Base-by-base conservation (phyloP, 2,113 vertebrate species). In the Manacus vitellinus region DNA sequence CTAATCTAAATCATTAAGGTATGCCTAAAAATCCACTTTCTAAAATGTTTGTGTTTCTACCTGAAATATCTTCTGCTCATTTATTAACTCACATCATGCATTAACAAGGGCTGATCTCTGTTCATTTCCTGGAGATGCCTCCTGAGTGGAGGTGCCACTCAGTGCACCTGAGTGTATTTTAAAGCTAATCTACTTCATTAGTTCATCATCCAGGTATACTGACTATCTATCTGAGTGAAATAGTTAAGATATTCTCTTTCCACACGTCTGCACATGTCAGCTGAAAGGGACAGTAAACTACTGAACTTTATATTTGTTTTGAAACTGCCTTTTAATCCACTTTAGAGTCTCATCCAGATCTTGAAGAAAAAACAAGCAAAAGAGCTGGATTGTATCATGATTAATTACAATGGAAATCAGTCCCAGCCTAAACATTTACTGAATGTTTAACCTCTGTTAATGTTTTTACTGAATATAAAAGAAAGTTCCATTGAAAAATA, bases 371-470 rank as follows among this genome's bases (percentile, higher is more conserved):
- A 95, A 94, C 56, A 95, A 94, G 92, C 46, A 81, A n/a, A 84
- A 88, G 74, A 96, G 61, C 76, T 92, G 51, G 79, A 82, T 75
- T 95, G 85, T 95, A 82, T 92, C 76, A 61, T 58, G 77, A 85
- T 74, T 95, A 94, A 94, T 97, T 95, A 91, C 85, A 91, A 81
- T 8, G 49, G 82, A 95, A 97, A 94, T 85, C 68, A 91, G 89
- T 85, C 49, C 73, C 76, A 95, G 71, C 67, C 87, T 95, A 89
- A 96, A 96, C 43, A 92, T 94, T 81, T 79, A 85, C 67, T 18
- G 41, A 83, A n/a, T 89, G 59, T 91, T 93, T 91, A 96, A 97
- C 91, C 58, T 87, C 68, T 88, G 24, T 55, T 90, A 92, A 74
- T 73, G 58, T 78, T 94, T 81, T 77, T 88, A 66, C 66, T 71